These are phyloP conservation scores for Andrena hattorfiana DNA, from an alignment of 2,888 invertebrate species.

Conservation along the genomic window DNA sequence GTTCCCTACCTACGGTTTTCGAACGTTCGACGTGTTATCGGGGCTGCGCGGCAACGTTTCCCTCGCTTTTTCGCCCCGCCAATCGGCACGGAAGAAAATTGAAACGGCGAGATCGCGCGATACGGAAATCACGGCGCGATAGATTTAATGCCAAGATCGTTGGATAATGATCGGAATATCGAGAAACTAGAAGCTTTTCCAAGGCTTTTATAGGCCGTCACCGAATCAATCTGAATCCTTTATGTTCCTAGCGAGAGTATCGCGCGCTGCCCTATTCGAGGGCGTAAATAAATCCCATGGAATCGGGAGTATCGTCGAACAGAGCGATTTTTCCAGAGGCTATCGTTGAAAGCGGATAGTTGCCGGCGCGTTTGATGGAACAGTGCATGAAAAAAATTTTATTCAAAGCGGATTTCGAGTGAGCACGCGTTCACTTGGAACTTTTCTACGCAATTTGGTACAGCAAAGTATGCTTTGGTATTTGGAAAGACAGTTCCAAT, in stretches of 20 bases:
- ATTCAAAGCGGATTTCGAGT: background rate
- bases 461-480: background rate
- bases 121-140: slow-evolving; percentile 1
- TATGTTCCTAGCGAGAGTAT: background rate
- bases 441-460: background rate
- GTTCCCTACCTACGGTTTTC: slow-evolving; percentile 37
- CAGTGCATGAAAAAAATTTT: background rate
- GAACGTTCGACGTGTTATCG: slow-evolving; percentile 32
- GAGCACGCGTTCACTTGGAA: background rate
- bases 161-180: slow-evolving; percentile 16
- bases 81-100: slow-evolving; percentile 40
- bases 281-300: background rate
- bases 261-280: background rate
- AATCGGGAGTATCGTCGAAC: background rate
- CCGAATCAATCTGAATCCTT: background rate
- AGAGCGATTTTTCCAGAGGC: background rate
- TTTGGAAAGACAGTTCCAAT: background rate
- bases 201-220: background rate
- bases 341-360: background rate
- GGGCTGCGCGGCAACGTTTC: slow-evolving; percentile 22
- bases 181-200: background rate
- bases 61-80: slow-evolving; percentile 6
- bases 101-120: slow-evolving; percentile 37
- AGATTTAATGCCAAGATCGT: slow-evolving; percentile 40
- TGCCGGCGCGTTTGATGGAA: background rate